Conservation (phyloP, 2,888 invertebrate species). For the Drosophila cracens region DNA sequence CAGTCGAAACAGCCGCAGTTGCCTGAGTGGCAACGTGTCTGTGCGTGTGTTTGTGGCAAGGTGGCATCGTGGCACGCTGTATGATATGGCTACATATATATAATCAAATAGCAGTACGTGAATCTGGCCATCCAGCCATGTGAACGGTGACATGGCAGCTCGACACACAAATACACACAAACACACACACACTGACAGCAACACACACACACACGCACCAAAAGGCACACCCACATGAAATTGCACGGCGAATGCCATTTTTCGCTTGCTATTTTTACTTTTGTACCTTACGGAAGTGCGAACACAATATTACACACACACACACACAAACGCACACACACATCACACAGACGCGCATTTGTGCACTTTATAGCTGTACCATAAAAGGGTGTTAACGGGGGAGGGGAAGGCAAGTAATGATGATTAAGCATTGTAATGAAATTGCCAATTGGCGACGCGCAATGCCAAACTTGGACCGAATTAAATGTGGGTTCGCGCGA, state of each 20-base stretch:
- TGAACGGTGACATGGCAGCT: conserved; percentile 75
- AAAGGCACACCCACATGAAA: conserved; percentile 20
- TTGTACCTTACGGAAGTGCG: conserved; percentile 61
- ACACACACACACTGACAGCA: background rate
- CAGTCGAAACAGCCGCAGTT: conserved; percentile 27
- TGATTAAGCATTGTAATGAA: conserved; percentile 82
- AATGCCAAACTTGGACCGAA: conserved; percentile 44
- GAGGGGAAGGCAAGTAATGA: conserved; percentile 61
- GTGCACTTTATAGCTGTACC: conserved; percentile 41
- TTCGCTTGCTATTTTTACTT: conserved; percentile 52
- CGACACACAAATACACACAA: conserved; percentile 17
- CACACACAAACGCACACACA: conserved; percentile 2
- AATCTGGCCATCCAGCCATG: conserved; percentile 67
- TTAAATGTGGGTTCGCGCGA: conserved; percentile 18
- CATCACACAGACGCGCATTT: conserved; percentile 2
- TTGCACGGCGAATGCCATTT: conserved; percentile 59
- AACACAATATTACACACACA: conserved; percentile 65
- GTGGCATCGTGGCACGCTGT: conserved; percentile 36
- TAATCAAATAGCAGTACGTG: conserved; percentile 67
- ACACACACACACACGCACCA: conserved; percentile 1
- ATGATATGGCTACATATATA: conserved; percentile 67
- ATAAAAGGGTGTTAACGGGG: background rate
- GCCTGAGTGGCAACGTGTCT: conserved; percentile 19
- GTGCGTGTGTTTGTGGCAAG: conserved; percentile 23
- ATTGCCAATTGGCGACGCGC: conserved; percentile 75